These are phyloP conservation scores for Rhinogobio ventralis DNA, from an alignment of 2,797 vertebrate genomes.

Conservation along the genomic window DNA sequence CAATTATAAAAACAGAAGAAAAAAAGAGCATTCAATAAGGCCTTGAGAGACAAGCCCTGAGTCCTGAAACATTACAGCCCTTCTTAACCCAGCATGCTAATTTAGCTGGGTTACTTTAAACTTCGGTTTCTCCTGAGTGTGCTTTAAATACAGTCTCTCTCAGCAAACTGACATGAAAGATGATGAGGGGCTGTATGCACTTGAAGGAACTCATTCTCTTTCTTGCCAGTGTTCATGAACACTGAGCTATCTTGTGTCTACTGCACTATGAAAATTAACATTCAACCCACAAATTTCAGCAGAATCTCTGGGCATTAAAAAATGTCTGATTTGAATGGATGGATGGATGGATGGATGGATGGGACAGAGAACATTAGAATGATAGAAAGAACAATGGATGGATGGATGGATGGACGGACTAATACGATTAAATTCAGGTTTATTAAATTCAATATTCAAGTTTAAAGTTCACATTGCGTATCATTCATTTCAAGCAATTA, in stretches of 20 bases:
- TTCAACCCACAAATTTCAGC: background rate
- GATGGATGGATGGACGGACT: too few relatives aligned
- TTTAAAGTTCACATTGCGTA: background rate
- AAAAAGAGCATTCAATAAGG: constrained; percentile 47
- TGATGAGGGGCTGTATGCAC: constrained; percentile 9
- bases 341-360: too few relatives aligned
- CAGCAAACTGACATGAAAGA: constrained; percentile 50
- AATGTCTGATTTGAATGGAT: background rate
- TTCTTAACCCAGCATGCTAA: constrained; percentile 50
- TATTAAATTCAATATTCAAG: background rate
- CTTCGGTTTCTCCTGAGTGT: constrained; percentile 45
- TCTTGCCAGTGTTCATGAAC: background rate
- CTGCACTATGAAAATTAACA: background rate
- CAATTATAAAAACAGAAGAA: constrained; percentile 58
- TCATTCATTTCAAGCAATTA: too few relatives aligned
- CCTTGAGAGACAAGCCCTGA: constrained; percentile 42
- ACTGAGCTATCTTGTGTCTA: background rate
- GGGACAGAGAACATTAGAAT: too few relatives aligned
- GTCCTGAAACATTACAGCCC: constrained; percentile 31
- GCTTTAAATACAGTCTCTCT: constrained; percentile 54
- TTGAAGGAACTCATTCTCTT: constrained; percentile 21
- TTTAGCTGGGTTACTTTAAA: constrained; percentile 52
- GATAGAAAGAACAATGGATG: too few relatives aligned
- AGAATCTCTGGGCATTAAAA: background rate
- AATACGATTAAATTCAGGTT: background rate